These are phyloP conservation scores for Kryptopterus vitreolus DNA, from an alignment of 2,797 vertebrate genomes.

Conservation along the genomic window DNA sequence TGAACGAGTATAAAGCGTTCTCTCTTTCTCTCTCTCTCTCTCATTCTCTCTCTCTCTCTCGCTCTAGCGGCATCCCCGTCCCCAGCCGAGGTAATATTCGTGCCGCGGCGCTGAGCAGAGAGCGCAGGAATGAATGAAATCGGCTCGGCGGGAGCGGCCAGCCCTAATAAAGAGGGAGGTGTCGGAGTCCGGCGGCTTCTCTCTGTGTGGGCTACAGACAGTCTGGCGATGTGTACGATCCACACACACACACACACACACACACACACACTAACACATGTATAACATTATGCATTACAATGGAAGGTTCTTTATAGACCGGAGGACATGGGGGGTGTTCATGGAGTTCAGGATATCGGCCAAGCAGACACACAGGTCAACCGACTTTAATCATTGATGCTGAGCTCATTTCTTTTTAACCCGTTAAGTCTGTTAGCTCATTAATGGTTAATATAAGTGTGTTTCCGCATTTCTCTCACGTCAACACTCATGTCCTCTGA, in stretches of 20 bases:
- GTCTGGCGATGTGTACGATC: conserved; percentile 65
- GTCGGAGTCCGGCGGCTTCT: conserved; percentile 68
- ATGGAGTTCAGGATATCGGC: not conserved
- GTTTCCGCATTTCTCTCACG: not conserved
- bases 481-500: not conserved
- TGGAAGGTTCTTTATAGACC: not conserved
- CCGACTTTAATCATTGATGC: conserved; percentile 44
- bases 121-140: conserved; percentile 45
- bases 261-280: conserved; percentile 26
- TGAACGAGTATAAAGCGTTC: conserved; percentile 76
- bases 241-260: conserved; percentile 27
- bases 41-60: no score
- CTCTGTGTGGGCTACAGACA: conserved; percentile 78
- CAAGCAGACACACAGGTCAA: conserved; percentile 16
- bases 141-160: conserved; percentile 38
- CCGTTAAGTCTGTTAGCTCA: not conserved
- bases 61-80: conserved; percentile 62
- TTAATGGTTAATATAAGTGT: conserved; percentile 47
- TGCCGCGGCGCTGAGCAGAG: conserved; percentile 66
- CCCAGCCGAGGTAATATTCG: conserved; percentile 74
- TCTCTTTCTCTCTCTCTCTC: no score
- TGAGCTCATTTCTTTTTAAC: conserved; percentile 50
- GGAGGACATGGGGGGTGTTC: not conserved
- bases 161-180: conserved; percentile 69
- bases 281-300: not conserved